Evolutionary conservation across 2,113 vertebrate genomes (phyloP), one percentile per base, ranked within the genome.

Genomic region (Mormoops blainvillei): DNA sequence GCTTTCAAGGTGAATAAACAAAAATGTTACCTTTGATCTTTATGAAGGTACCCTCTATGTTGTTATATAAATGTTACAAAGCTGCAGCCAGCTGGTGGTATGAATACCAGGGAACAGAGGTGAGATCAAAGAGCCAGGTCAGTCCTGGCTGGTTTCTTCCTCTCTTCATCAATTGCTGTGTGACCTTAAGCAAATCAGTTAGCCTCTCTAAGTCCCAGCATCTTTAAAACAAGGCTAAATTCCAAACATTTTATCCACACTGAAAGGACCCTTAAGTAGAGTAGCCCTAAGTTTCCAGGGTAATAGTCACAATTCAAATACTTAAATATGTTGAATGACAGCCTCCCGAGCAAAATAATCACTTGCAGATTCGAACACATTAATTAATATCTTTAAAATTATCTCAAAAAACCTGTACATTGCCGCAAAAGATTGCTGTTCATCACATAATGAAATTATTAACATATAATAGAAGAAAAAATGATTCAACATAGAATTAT

Each of bases 1-100:
- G 16, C 9, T 97, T 94, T 94, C 48, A 52, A 88, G 31, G 38
- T 86, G 16, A 76, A 82, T 96, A 94, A 95, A 88, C 65, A 65
- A 85, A 70, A 91, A 81, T 65, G 82, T 41, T 90, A 68, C 76
- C 26, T 92, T 91, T 56, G 93, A 56, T 76, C 70, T 73, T 83
- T 83, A 92, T 7, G 20, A 86, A 92, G 22, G 36, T 61, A 70
- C 14, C 33, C 28, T 38, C 63, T 31, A 5, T 15, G 54, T 41
- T 52, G 74, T 82, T 91, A 84, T 28, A 48, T 65, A 96, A 88
- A 70, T 94, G 73, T 63, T 56, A 88, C n/a, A 95, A 36, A 71
- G 45, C 78, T 76, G 26, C 14, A 38, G 48, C 54, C 26, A 56
- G 7, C 77, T 1, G 8, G 48, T 54, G 63, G 50, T 54, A 67